Base-by-base conservation (phyloP, 1,140 invertebrate genomes). In the Drosophila parabipectinata region DNA sequence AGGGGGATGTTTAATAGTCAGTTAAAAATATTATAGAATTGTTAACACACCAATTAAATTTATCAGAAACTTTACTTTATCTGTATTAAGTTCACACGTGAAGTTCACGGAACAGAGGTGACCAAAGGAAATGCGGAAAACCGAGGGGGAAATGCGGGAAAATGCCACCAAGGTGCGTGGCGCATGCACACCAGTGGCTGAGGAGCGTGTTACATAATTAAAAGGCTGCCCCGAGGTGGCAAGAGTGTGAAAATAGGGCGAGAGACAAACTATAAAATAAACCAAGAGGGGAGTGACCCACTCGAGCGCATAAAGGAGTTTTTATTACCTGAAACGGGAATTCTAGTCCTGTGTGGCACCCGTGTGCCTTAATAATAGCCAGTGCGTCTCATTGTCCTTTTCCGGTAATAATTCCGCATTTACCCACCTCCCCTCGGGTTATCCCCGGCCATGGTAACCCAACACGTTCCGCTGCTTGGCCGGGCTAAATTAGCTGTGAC, bases 181-280 rank as follows among this genome's bases (percentile, higher is more conserved):
- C 78, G 54, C 66, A 82, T 4, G 8, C 41, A 87, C 82, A 87
- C 82, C 82, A 10, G n/a, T 50, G 63, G 34, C 15, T 28, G 26
- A 28, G 32, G 63, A 74, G 74, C 73, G 74, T 85, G 82, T 72
- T 85, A 76, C 66, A 87, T 85, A 85, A 85, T 85, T 87, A 85
- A 85, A 79, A 68, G 51, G 61, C 45, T 55, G 48, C 32, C 57
- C 58, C 55, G 41, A 54, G 44, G 37, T 63, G 77, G 53, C 59
- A 64, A 67, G 60, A 77, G 55, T 50, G 79, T 74, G 75, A 75
- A 58, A 75, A 66, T 61, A 82, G 61, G 66, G 78, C 71, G 62
- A 78, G 62, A 85, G 82, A 85, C 71, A 87, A 85, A 85, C 82
- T 85, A 85, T 82, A 78, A 87, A 85, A 85, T 81, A 74, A 85